phyloP scores from a whole-genome alignment of 2,113 vertebrate genomes.

The Chrysochloris asiatica region DNA sequence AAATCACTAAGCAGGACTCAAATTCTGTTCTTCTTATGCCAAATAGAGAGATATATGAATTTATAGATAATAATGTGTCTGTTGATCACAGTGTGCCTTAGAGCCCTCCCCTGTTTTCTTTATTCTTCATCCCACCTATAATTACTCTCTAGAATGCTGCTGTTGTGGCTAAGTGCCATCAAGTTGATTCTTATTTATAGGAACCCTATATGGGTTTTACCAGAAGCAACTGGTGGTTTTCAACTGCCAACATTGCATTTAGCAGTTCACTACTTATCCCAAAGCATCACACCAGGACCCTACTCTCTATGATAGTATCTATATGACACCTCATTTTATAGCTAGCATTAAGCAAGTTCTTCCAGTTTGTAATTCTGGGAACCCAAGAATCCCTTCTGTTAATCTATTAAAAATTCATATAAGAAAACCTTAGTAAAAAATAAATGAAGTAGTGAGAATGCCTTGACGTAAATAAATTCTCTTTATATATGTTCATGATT shows the following conservation, averaged over 20 bases:
- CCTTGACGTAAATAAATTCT: not conserved
- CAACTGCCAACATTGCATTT: too few relatives aligned
- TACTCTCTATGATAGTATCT: too few relatives aligned
- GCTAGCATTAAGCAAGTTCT: not conserved
- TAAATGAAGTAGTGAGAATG: not conserved
- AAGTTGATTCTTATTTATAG: too few relatives aligned
- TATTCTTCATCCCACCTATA: too few relatives aligned
- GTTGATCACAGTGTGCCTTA: accelerated
- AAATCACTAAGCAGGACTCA: not conserved
- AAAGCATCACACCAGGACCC: too few relatives aligned
- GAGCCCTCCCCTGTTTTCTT: not conserved
- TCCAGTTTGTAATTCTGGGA: not conserved
- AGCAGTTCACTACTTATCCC: too few relatives aligned
- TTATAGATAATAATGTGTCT: not conserved
- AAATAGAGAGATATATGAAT: not conserved
- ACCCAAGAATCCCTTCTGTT: not conserved
- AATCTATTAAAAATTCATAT: not conserved
- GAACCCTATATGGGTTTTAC: too few relatives aligned
- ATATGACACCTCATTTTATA: not conserved
- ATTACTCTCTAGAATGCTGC: not conserved
- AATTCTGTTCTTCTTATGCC: not conserved
- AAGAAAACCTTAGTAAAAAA: not conserved
- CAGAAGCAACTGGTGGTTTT: too few relatives aligned
- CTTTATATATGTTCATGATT: not conserved
- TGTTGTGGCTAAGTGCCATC: too few relatives aligned